Evolutionary conservation across 2,888 invertebrate species (phyloP).

Genomic region (Hartigia nigra): DNA sequence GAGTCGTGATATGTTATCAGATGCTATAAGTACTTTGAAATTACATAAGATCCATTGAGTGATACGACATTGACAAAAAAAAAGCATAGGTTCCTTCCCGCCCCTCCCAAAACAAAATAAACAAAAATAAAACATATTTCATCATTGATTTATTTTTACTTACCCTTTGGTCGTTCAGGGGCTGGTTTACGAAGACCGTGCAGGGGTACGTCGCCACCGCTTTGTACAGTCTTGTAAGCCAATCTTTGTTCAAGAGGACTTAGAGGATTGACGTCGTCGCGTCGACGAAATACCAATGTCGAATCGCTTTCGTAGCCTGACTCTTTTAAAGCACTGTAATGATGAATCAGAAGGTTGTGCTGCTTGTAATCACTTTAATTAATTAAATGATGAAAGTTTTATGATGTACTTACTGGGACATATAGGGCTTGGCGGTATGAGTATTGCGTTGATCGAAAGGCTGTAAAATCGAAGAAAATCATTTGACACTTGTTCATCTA

Average conservation of each 20-base stretch:
- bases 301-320: slow-evolving; percentile 94
- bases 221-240: slow-evolving; percentile 89
- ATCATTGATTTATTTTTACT: slow-evolving; percentile 41
- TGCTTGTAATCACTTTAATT: too few relatives aligned
- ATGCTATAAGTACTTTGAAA: neutral
- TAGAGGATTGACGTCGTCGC: slow-evolving; percentile 75
- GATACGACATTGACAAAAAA: neutral
- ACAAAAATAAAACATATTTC: slow-evolving; percentile 7
- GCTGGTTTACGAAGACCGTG: slow-evolving; percentile 92
- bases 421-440: slow-evolving; percentile 79
- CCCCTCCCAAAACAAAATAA: neutral
- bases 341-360: slow-evolving; percentile 10
- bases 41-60: neutral
- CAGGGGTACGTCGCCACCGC: slow-evolving; percentile 94
- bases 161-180: slow-evolving; percentile 85
- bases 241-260: slow-evolving; percentile 87
- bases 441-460: slow-evolving; percentile 76
- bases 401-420: slow-evolving; percentile 79
- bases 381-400: slow-evolving; percentile 8
- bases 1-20: neutral
- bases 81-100: neutral
- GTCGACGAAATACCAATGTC: slow-evolving; percentile 84
- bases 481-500: neutral
- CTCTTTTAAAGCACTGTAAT: slow-evolving; percentile 80
- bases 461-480: slow-evolving; percentile 64